Evolutionary conservation across 2,113 vertebrate species (phyloP).

Genomic region (Eurypyga helias): DNA sequence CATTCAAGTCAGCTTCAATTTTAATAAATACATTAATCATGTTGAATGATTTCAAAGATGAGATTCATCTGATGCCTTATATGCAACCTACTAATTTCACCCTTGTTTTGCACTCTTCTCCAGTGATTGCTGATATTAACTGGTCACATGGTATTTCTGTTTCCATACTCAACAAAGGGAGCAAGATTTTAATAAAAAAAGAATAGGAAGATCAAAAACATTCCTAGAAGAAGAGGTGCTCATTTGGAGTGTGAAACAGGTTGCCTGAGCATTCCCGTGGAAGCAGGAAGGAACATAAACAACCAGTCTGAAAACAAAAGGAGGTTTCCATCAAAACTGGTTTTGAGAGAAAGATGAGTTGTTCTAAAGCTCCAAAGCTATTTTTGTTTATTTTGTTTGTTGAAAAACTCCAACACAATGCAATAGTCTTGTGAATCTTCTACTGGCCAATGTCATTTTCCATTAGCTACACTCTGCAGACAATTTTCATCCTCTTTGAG

Average conservation of each 20-base stretch:
- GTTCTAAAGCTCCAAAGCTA: not conserved
- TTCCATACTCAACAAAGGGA: not conserved
- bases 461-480: not conserved
- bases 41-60: not conserved
- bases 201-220: not conserved
- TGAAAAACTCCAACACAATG: not conserved
- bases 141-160: not conserved
- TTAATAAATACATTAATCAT: not conserved
- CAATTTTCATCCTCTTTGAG: not conserved
- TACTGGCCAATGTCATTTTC: not conserved
- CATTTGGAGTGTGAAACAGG: fast-evolving
- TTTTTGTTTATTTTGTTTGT: not conserved
- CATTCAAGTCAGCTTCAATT: not conserved
- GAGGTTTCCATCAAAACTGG: not conserved
- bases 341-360: not conserved
- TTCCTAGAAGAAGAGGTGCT: not conserved
- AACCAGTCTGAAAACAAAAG: not conserved
- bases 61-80: fast-evolving
- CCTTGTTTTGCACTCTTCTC: not conserved
- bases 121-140: not conserved
- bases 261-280: fast-evolving
- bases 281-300: not conserved
- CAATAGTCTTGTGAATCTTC: not conserved
- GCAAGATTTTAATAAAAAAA: not conserved
- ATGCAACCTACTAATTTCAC: not conserved